These are phyloP conservation scores for Nerophis ophidion DNA, from an alignment of 2,113 vertebrate genomes.

Conservation along the genomic window DNA sequence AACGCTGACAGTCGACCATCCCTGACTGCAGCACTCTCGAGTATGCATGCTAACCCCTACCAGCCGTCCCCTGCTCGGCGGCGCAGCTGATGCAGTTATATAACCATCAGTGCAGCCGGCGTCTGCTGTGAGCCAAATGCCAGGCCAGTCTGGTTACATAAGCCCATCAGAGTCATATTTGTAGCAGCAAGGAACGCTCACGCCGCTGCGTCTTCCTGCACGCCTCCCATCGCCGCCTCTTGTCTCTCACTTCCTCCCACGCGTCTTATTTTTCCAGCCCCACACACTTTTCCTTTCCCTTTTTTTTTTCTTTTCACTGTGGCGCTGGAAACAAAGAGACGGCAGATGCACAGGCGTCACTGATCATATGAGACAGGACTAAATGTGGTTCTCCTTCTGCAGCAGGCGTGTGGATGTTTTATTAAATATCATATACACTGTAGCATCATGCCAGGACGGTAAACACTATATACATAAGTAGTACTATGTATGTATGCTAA, in stretches of 20 bases:
- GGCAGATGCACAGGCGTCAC: constrained; percentile 27
- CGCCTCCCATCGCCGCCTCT: constrained; percentile 48
- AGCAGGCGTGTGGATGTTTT: too few species aligned
- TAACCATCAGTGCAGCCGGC: constrained; percentile 68
- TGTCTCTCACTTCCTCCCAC: constrained; percentile 50
- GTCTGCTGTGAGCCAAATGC: constrained; percentile 71
- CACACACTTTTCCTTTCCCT: constrained; percentile 12
- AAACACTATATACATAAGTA: too few species aligned
- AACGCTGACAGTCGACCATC: not conserved
- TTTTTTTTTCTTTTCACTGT: constrained; percentile 11
- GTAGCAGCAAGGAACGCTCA: constrained; percentile 60
- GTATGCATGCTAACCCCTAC: constrained; percentile 51
- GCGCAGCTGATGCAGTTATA: constrained; percentile 74
- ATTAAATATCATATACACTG: too few species aligned
- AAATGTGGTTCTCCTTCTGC: too few species aligned
- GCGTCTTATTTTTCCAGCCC: constrained; percentile 23
- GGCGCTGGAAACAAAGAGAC: constrained; percentile 40
- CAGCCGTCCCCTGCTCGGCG: constrained; percentile 45
- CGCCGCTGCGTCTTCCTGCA: constrained; percentile 53
- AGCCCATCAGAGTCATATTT: constrained; percentile 70
- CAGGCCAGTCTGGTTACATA: constrained; percentile 72
- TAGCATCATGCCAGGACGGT: too few species aligned
- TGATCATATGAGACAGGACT: constrained; percentile 21
- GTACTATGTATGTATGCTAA: too few species aligned
- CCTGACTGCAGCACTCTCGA: constrained; percentile 21